A percentile compares a stretch with the other conserved stretches of the same genome.
phyloP scores from a whole-genome alignment of 2,797 vertebrate species.

The Labeo calbasu region DNA sequence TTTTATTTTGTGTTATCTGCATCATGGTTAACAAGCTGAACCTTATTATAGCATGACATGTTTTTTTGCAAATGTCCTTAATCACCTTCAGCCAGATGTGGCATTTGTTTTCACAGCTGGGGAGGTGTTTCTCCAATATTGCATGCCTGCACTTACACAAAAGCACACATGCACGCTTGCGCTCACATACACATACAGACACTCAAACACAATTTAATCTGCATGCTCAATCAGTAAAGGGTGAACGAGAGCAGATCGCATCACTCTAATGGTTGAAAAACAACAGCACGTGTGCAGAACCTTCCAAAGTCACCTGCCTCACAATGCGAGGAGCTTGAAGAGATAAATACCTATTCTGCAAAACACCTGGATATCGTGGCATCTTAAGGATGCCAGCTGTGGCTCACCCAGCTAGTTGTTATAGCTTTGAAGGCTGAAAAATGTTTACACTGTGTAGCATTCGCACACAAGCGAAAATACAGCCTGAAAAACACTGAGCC shows the following conservation, averaged over 20 bases:
- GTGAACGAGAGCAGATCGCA: constrained; percentile 4
- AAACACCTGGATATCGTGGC: constrained; percentile 12
- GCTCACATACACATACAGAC: background rate
- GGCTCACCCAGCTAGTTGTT: background rate
- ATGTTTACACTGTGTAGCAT: background rate
- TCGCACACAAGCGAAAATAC: background rate
- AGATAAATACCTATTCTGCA: background rate
- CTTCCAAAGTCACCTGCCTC: constrained; percentile 12
- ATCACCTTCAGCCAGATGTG: constrained; percentile 56
- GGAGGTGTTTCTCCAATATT: constrained; percentile 49
- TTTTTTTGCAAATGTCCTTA: constrained; percentile 29
- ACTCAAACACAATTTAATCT: background rate
- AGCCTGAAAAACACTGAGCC: constrained; percentile 24
- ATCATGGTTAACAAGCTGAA: background rate
- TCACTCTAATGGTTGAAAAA: constrained; percentile 12
- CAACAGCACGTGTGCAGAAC: constrained; percentile 3
- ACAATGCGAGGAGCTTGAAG: background rate
- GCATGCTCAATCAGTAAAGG: constrained; percentile 4
- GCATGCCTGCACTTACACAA: background rate
- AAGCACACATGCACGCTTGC: background rate
- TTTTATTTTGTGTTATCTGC: background rate
- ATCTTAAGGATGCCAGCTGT: background rate
- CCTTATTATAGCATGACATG: background rate
- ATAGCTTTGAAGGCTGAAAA: background rate
- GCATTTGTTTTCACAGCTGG: constrained; percentile 50